These are phyloP conservation scores for Prietella phreatophila DNA, from an alignment of 2,113 vertebrate species.

Conservation along the genomic window DNA sequence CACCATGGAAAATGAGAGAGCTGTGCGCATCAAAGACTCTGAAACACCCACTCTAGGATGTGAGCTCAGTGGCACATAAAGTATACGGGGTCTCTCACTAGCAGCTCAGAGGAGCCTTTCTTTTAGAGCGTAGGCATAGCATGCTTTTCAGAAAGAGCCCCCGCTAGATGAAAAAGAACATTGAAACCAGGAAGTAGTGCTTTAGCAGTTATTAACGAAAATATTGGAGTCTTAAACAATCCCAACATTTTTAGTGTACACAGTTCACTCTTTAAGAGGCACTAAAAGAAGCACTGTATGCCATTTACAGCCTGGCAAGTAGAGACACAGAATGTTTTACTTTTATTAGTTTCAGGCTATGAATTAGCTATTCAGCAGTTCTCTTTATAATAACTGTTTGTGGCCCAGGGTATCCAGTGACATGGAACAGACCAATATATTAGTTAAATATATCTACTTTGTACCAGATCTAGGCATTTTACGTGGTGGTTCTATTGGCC, in stretches of 20 bases:
- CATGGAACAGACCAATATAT: background rate
- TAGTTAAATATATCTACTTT: background rate
- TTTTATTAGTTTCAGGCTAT: background rate
- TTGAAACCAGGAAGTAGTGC: constrained; percentile 18
- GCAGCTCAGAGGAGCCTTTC: constrained; percentile 20
- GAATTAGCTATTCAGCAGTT: background rate
- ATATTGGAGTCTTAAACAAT: constrained; percentile 1
- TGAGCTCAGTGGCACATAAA: constrained; percentile 17
- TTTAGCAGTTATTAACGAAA: constrained; percentile 24
- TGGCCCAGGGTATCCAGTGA: background rate
- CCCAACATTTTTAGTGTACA: background rate
- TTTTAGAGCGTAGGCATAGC: background rate
- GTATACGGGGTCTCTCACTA: background rate
- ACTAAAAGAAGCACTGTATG: constrained; percentile 21
- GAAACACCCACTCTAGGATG: constrained; percentile 29
- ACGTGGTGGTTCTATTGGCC: background rate
- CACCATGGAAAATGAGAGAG: constrained; percentile 35
- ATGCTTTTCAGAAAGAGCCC: background rate
- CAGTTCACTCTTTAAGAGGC: constrained; percentile 1
- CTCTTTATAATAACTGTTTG: background rate
- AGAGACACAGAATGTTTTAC: background rate
- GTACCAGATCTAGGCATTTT: background rate
- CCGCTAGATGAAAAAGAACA: background rate
- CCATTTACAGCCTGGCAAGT: background rate
- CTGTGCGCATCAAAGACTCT: constrained; percentile 11